Evolutionary conservation across 2,888 invertebrate genomes (phyloP).

Genomic region (Caradrina clavipalpis): DNA sequence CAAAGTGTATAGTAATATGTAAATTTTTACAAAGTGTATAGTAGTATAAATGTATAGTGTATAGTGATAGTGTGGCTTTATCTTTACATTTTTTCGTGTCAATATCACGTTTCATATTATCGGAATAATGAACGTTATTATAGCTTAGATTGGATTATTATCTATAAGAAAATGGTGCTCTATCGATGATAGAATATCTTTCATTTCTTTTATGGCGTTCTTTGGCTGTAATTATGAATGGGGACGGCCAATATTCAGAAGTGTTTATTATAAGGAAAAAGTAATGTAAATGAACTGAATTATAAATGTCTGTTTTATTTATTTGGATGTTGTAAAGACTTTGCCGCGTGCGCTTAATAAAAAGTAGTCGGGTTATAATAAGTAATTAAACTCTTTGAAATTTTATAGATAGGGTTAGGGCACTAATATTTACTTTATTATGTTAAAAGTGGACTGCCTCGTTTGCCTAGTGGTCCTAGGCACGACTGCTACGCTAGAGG

Average conservation of each 20-base stretch:
- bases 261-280: neutral
- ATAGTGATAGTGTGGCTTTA: neutral
- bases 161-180: conserved; percentile 1
- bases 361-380: too few relatives aligned
- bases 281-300: too few relatives aligned
- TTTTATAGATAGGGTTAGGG: too few relatives aligned
- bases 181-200: neutral
- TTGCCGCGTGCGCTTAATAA: too few relatives aligned
- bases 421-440: too few relatives aligned
- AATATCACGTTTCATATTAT: conserved; percentile 45
- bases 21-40: too few relatives aligned
- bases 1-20: too few relatives aligned
- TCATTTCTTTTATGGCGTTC: conserved; percentile 1
- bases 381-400: too few relatives aligned
- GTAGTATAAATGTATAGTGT: too few relatives aligned
- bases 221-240: conserved; percentile 19
- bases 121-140: conserved; percentile 34
- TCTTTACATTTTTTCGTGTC: conserved; percentile 13
- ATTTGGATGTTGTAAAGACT: neutral
- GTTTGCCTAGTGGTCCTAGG: too few relatives aligned
- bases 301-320: neutral
- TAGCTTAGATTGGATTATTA: conserved; percentile 37
- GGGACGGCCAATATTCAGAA: conserved; percentile 7
- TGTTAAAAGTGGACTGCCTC: too few relatives aligned
- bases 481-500: too few relatives aligned